Conservation (phyloP, 1,140 invertebrate genomes). For the Heliothis virescens region DNA sequence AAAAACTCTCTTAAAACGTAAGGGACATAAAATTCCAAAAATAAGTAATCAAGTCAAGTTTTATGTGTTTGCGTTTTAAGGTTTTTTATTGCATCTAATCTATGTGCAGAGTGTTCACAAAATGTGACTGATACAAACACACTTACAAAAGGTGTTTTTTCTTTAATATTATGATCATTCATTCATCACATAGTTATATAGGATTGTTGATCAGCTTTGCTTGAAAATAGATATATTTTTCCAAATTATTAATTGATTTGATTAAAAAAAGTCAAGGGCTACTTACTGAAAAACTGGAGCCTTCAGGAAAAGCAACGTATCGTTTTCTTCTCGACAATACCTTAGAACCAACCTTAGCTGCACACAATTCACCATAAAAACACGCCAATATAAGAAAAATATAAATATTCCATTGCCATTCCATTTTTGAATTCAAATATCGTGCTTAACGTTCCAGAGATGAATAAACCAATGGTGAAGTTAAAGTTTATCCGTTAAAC, state of each 20-base stretch:
- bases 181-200: no score
- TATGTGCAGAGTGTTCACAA: no score
- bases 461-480: background rate
- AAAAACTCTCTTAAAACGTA: constrained; percentile 33
- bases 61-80: constrained; percentile 14
- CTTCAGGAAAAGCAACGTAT: constrained; percentile 91
- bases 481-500: constrained; percentile 17
- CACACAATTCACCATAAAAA: constrained; percentile 20
- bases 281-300: constrained; percentile 90
- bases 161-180: no score
- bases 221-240: no score
- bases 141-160: no score
- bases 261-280: background rate
- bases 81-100: constrained; percentile 29
- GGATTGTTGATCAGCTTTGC: no score
- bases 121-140: background rate
- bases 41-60: constrained; percentile 39
- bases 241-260: no score
- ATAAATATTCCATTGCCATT: background rate
- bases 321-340: constrained; percentile 87
- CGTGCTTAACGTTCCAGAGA: background rate
- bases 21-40: constrained; percentile 43
- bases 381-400: constrained; percentile 4
- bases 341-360: constrained; percentile 47
- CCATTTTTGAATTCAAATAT: constrained; percentile 21